Evolutionary conservation across 2,113 vertebrate genomes (phyloP), one percentile per base, ranked within the genome.

Genomic region (Thamnaconus septentrionalis): DNA sequence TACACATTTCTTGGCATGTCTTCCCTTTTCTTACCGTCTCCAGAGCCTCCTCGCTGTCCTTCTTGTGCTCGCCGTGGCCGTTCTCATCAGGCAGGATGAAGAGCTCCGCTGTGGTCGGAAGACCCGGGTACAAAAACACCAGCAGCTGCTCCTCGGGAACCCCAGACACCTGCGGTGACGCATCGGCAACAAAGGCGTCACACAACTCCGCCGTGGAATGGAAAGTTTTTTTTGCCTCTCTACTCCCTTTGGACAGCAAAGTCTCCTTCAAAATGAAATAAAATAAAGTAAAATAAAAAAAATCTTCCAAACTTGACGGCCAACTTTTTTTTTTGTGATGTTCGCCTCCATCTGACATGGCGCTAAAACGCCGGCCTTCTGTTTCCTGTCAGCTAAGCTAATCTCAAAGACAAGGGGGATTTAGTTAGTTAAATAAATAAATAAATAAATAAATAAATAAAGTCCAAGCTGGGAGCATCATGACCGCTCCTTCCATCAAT

Each of bases 101-200:
- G 52, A 98, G 93, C 46, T 98, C 96, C 6, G 96, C 96, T 42
- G 94, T 93, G 0, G 94, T 96, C 5, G 96, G 96, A 54, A 96
- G 89, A 41, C 95, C 96, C 5, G 94, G 94, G 71, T 96, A 96
- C 69, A 98, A 86, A 11, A 94, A 94, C 5, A 97, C 94, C 31
- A 96, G 88, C 79, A 98, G 90, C 89, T 95, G 94, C 7, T 96
- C 93, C 49, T 94, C 92, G 1, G 91, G 88, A 56, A 96, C 91
- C 11, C 91, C 89, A n/a, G 94, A 95, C n/a, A 95, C 94, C 96
- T 98, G 80, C 42, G 68, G 58, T 2, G 8, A 66, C 2, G 40
- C 1, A 5, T 62, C 47, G 61, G 0, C 41, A 67, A 10, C 51
- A 11, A 9, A 46, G 55, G 39, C 1, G 44, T 5, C 18, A 45